phyloP scores from a whole-genome alignment of 1,140 invertebrate species.

The Brachionus manjavacas region DNA sequence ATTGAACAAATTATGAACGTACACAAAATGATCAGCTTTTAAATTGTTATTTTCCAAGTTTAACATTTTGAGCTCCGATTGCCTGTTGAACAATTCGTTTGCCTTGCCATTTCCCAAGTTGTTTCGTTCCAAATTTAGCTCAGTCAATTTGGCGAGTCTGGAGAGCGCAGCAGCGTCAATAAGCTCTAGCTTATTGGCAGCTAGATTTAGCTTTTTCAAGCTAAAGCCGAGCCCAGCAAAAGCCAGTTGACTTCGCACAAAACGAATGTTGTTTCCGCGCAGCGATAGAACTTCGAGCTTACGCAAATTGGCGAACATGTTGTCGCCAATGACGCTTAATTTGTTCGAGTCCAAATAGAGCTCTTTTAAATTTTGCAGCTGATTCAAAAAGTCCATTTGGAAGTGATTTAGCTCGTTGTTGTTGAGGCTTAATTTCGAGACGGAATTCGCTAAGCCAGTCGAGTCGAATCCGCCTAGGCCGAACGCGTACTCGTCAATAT shows the following conservation, averaged over 20 bases:
- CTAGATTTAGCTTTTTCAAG: constrained; percentile 41
- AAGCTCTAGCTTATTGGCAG: background rate
- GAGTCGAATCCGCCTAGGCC: background rate
- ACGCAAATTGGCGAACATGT: background rate
- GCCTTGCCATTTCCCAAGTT: background rate
- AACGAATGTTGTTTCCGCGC: background rate
- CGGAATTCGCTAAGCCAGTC: background rate
- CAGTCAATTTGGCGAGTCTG: background rate
- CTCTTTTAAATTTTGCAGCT: background rate
- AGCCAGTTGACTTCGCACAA: background rate
- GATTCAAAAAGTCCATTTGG: constrained; percentile 6
- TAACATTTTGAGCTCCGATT: background rate
- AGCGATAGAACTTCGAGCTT: constrained; percentile 10
- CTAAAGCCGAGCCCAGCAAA: background rate
- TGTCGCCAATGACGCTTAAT: background rate
- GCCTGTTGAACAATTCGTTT: background rate
- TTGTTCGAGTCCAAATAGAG: constrained; percentile 4
- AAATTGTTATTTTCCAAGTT: constrained; percentile 9
- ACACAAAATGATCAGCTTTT: background rate
- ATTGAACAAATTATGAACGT: background rate
- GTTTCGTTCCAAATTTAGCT: background rate
- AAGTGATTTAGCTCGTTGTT: constrained; percentile 41
- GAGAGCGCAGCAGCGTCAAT: background rate
- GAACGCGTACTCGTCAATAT: constrained; percentile 18
- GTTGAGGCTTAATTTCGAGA: background rate